phyloP scores from a whole-genome alignment of 1,140 invertebrate genomes.

The Oncopeltus fasciatus region DNA sequence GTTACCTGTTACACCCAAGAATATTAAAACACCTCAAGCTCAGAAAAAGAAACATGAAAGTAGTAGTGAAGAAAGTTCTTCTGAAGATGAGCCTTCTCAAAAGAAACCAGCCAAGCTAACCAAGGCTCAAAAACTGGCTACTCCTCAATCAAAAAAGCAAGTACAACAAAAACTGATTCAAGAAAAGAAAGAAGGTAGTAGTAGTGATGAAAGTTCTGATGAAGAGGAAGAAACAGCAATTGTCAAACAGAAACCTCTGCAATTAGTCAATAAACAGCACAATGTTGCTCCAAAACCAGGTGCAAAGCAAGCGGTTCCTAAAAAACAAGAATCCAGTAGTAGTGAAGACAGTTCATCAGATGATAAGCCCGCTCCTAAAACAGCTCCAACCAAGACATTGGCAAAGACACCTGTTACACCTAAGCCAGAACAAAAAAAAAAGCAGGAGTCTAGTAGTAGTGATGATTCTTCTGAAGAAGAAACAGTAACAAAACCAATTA shows the following conservation, averaged over 20 bases:
- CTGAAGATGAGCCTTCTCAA: background rate
- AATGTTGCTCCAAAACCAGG: too few species aligned
- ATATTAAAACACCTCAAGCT: background rate
- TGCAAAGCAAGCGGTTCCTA: background rate
- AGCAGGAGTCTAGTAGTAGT: conserved; percentile 32
- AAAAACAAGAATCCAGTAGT: conserved; percentile 1
- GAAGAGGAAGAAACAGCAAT: background rate
- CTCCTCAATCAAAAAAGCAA: background rate
- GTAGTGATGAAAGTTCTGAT: conserved; percentile 4
- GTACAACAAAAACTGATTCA: too few species aligned
- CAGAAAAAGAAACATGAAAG: conserved; percentile 17
- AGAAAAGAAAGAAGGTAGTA: background rate
- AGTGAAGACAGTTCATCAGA: conserved; percentile 1
- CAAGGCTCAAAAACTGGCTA: background rate
- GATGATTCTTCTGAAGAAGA: conserved; percentile 30
- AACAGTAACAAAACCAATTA: conserved; percentile 2
- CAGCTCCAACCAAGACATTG: conserved; percentile 5
- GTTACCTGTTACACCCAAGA: too few species aligned
- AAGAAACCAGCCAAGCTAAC: background rate
- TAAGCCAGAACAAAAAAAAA: conserved; percentile 28
- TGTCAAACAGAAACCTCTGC: background rate
- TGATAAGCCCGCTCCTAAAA: background rate
- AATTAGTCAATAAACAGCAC: background rate
- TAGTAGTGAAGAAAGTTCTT: conserved; percentile 5
- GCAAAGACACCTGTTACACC: conserved; percentile 10